Percentiles rank a stretch among this genome's conserved stretches.
Evolutionary conservation across 1,140 invertebrate species (phyloP).

Genomic region (Trachymyrmex cornetzi): DNA sequence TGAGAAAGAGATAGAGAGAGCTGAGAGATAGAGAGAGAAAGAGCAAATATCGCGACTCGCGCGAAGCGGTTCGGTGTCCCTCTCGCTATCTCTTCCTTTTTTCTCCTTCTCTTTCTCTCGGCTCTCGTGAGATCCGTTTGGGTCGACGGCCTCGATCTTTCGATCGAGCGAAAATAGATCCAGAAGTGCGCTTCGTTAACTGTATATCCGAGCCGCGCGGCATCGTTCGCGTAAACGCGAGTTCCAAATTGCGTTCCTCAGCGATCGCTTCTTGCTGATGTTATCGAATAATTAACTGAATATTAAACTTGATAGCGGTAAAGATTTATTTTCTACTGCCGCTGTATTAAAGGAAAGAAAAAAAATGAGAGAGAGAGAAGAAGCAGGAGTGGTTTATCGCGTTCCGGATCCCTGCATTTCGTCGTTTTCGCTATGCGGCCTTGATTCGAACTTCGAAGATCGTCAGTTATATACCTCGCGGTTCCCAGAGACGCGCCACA

Average conservation of each 20-base stretch:
- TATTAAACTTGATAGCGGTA: background rate
- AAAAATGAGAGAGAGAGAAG: too few species aligned
- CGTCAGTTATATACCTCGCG: background rate
- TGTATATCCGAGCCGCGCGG: constrained; percentile 66
- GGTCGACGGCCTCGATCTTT: constrained; percentile 77
- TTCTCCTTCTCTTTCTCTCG: constrained; percentile 46
- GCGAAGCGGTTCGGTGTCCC: constrained; percentile 21
- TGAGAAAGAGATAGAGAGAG: background rate
- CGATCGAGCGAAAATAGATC: constrained; percentile 77
- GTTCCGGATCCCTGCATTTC: background rate
- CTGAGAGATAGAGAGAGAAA: background rate
- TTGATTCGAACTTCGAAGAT: constrained; percentile 11
- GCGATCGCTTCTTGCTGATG: background rate
- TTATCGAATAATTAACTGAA: background rate
- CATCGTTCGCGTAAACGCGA: constrained; percentile 62
- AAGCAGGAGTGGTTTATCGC: background rate
- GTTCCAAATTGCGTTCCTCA: background rate
- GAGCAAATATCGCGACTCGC: constrained; percentile 55
- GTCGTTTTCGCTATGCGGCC: background rate
- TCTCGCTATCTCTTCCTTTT: constrained; percentile 54
- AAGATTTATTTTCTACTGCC: background rate
- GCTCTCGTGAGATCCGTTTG: constrained; percentile 70
- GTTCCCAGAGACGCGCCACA: background rate
- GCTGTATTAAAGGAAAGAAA: background rate
- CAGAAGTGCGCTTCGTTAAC: constrained; percentile 76